phyloP scores from a whole-genome alignment of 2,888 invertebrate species.

The Heliconius charithonia region DNA sequence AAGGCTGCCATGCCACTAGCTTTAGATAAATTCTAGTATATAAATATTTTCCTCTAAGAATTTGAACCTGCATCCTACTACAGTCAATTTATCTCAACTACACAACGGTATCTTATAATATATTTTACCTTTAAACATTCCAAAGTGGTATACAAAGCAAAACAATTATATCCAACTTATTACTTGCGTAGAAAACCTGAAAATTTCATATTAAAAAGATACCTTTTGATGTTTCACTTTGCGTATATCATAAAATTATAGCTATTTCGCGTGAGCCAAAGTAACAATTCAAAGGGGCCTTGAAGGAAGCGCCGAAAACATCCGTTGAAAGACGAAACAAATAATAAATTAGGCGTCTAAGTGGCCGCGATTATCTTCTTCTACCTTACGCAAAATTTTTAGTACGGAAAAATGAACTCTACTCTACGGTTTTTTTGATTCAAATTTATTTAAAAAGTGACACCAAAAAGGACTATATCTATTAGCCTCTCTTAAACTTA shows the following conservation, averaged over 20 bases:
- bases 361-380: conserved; percentile 50
- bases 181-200: not conserved
- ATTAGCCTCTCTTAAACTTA: conserved; percentile 50
- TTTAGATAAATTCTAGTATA: too few relatives aligned
- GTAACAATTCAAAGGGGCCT: conserved; percentile 41
- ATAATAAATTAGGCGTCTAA: conserved; percentile 52
- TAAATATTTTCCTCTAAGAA: not conserved
- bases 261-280: conserved; percentile 37
- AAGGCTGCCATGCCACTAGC: too few relatives aligned
- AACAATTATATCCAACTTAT: conserved; percentile 3
- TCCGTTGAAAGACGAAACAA: conserved; percentile 50
- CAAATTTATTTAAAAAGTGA: conserved; percentile 32
- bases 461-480: conserved; percentile 46
- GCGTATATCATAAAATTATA: conserved; percentile 34
- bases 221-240: conserved; percentile 28
- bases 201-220: conserved; percentile 25
- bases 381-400: conserved; percentile 37
- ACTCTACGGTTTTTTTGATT: conserved; percentile 26
- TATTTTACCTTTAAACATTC: not conserved
- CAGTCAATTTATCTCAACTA: not conserved
- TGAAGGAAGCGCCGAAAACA: conserved; percentile 46
- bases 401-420: conserved; percentile 33
- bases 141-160: conserved; percentile 5
- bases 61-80: not conserved
- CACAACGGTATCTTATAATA: not conserved